Evolutionary conservation across 2,888 invertebrate genomes (phyloP).

Genomic region (Macaria liturata): DNA sequence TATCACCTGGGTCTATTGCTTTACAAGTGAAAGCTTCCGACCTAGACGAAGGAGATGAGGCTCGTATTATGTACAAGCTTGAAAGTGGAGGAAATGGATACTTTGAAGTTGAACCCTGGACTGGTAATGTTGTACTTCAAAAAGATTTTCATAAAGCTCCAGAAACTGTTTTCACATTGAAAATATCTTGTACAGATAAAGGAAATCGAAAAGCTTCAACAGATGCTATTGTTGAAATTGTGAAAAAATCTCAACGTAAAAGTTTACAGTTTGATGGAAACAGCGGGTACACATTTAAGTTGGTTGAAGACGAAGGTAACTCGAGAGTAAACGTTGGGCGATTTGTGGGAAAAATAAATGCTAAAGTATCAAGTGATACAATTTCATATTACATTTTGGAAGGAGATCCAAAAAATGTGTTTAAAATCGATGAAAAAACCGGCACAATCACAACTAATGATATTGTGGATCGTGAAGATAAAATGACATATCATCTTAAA

Average conservation of each 20-base stretch:
- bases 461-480: conserved; percentile 92
- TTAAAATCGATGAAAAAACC: conserved; percentile 90
- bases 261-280: conserved; percentile 89
- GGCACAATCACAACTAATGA: conserved; percentile 91
- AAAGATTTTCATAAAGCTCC: conserved; percentile 85
- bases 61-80: conserved; percentile 89
- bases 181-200: conserved; percentile 91
- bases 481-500: conserved; percentile 89
- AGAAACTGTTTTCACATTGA: conserved; percentile 88
- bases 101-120: conserved; percentile 90
- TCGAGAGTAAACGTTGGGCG: conserved; percentile 84
- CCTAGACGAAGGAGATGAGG: conserved; percentile 94
- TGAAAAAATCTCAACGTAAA: conserved; percentile 88
- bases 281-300: conserved; percentile 91
- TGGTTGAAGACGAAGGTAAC: conserved; percentile 91
- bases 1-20: conserved; percentile 85
- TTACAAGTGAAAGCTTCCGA: conserved; percentile 92
- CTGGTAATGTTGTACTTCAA: conserved; percentile 89
- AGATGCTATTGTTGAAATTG: conserved; percentile 91
- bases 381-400: conserved; percentile 90
- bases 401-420: conserved; percentile 91
- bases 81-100: conserved; percentile 91
- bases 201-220: conserved; percentile 89
- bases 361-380: conserved; percentile 84
- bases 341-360: conserved; percentile 90